Base-by-base conservation (phyloP, 1,140 invertebrate species). In the Lucilia sericata region DNA sequence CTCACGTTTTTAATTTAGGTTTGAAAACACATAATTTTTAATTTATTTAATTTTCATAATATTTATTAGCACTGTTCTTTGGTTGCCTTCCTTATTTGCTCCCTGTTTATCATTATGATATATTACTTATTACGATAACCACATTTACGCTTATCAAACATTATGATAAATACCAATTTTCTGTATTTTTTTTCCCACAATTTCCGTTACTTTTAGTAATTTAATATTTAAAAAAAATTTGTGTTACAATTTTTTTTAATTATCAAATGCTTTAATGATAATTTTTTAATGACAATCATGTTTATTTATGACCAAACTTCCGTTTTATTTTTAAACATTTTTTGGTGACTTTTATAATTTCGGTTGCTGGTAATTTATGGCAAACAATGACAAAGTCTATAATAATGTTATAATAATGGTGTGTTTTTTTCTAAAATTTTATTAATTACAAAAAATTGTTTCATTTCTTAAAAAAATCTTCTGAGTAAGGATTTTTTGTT, bases 181-280 rank as follows among this genome's bases (percentile, higher is more conserved):
- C 42, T 10, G 42, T 42, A 42, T 13, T 21, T 75, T 25, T 75
- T 36, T 17, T 36, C 13, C 17, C 74, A 42, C 42, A 42, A 42
- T 42, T 42, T 42, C 42, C 42, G 5, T 42, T 42, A 42, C 42
- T 7, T 10, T 42, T 4, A 12, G 51, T 2, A 55, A 55, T 55
- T 55, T 55, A 55, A 55, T 55, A 55, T 55, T 55, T 55, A 55
- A 55, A 55, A 55, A 55, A 55, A 5, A 17, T 10, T 12, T 12
- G 7, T 55, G 51, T 1, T 55, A 55, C 51, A 55, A 55, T 88
- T 88, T 88, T 88, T 89, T 89, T 89, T 90, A 90, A 90, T 90
- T 90, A 90, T 90, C 88, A 89, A 90, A 90, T 89, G 88, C 88
- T 88, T 90, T 89, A 89, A 89, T 89, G 88, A 89, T 89, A 89